A percentile compares a stretch with the other conserved stretches of the same genome.
These are phyloP conservation scores for Philonicus albiceps DNA, from an alignment of 2,888 invertebrate genomes.

Conservation along the genomic window DNA sequence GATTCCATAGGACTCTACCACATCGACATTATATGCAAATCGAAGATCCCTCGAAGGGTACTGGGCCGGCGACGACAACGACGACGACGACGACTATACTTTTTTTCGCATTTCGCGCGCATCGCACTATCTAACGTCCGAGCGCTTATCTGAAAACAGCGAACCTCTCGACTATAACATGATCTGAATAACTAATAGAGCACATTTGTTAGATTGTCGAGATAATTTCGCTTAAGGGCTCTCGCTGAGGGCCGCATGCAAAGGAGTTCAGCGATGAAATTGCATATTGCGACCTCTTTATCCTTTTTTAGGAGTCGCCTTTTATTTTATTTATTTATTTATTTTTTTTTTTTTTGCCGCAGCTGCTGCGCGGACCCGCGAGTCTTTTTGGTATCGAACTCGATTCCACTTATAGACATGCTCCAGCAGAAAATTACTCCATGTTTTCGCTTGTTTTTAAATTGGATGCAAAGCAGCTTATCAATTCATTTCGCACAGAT, in stretches of 20 bases:
- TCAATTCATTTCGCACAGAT: conserved; percentile 20
- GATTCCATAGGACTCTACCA: not conserved
- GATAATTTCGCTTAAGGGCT: conserved; percentile 29
- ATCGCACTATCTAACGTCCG: not conserved
- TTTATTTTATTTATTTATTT: too few species aligned
- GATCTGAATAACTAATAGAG: conserved; percentile 46
- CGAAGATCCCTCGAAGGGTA: not conserved
- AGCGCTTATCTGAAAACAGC: not conserved
- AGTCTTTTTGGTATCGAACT: not conserved
- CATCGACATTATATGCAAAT: conserved; percentile 34
- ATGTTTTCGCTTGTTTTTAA: conserved; percentile 7
- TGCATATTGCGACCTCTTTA: conserved; percentile 23
- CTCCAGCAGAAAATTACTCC: conserved; percentile 6
- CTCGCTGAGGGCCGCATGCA: not conserved
- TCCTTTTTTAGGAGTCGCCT: conserved; percentile 18
- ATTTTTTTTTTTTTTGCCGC: too few species aligned
- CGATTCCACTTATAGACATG: not conserved
- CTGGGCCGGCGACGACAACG: not conserved
- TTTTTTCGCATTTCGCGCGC: not conserved
- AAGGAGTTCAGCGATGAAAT: conserved; percentile 25
- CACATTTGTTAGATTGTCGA: conserved; percentile 45
- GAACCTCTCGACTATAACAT: conserved; percentile 33
- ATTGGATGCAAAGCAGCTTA: conserved; percentile 21
- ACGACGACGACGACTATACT: not conserved
- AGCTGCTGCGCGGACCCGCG: not conserved